Percentiles rank a stretch among this genome's conserved stretches.
Evolutionary conservation across 2,113 vertebrate genomes (phyloP).

Genomic region (Tonatia bakeri): DNA sequence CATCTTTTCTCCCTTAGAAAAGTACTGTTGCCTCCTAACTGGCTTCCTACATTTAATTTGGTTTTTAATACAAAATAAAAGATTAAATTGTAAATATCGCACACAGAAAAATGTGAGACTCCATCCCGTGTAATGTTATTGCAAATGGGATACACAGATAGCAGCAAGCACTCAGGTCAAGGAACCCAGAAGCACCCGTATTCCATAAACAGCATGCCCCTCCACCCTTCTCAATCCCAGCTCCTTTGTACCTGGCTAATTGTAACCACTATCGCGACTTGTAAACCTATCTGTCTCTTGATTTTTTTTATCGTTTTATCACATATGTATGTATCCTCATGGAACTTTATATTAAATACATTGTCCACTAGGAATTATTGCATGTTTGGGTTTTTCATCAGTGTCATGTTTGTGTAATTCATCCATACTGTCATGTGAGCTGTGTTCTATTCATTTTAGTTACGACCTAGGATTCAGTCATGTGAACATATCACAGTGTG

Average conservation of each 20-base stretch:
- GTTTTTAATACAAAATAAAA: background rate
- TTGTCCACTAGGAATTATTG: background rate
- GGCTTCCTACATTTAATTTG: background rate
- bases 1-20: background rate
- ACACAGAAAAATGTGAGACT: background rate
- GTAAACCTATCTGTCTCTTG: background rate
- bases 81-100: background rate
- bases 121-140: background rate
- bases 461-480: background rate
- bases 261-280: background rate
- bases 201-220: background rate
- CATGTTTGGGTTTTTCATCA: background rate
- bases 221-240: background rate
- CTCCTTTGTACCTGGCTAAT: no score
- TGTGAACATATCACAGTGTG: background rate
- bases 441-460: background rate
- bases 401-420: background rate
- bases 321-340: background rate
- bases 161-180: background rate
- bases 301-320: background rate
- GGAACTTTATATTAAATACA: background rate
- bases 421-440: background rate
- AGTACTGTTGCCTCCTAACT: background rate
- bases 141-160: background rate
- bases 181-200: background rate